phyloP scores from a whole-genome alignment of 2,888 invertebrate species.

The Eurytoma adleriae region DNA sequence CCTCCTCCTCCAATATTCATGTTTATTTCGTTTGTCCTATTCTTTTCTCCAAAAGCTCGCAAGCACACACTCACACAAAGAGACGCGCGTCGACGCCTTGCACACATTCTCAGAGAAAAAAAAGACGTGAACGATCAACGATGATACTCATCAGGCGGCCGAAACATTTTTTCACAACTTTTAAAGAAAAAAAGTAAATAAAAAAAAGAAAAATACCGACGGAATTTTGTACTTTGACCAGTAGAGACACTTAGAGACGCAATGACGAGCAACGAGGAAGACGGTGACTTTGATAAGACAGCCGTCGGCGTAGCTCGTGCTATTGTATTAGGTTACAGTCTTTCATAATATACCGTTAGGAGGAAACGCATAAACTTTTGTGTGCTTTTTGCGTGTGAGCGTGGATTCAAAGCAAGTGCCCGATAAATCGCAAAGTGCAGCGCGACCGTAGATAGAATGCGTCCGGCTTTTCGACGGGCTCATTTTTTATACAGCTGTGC shows the following conservation, averaged over 20 bases:
- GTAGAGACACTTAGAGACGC: too few relatives aligned
- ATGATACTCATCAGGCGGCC: neutral
- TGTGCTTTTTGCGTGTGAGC: neutral
- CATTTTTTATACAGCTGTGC: neutral
- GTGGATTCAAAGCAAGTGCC: neutral
- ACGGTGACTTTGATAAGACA: too few relatives aligned
- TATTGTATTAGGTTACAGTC: too few relatives aligned
- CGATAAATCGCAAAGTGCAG: neutral
- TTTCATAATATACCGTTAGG: too few relatives aligned
- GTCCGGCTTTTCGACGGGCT: slow-evolving; percentile 10
- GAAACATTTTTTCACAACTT: too few relatives aligned
- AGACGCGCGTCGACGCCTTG: neutral
- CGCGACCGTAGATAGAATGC: slow-evolving; percentile 40
- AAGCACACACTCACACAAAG: slow-evolving; percentile 17
- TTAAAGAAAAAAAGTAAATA: too few relatives aligned
- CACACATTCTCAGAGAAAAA: slow-evolving; percentile 21
- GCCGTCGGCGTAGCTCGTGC: too few relatives aligned
- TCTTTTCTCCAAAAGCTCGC: slow-evolving; percentile 22
- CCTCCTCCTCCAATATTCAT: neutral
- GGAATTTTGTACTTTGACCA: too few relatives aligned
- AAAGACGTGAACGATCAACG: slow-evolving; percentile 47
- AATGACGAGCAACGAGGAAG: too few relatives aligned
- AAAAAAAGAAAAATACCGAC: too few relatives aligned
- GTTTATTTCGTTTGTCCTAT: too few relatives aligned
- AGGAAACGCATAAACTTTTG: neutral